A percentile compares a stretch with the other conserved stretches of the same genome.
Evolutionary conservation across 2,888 invertebrate species (phyloP).

Genomic region (Netelia fuscicornis): DNA sequence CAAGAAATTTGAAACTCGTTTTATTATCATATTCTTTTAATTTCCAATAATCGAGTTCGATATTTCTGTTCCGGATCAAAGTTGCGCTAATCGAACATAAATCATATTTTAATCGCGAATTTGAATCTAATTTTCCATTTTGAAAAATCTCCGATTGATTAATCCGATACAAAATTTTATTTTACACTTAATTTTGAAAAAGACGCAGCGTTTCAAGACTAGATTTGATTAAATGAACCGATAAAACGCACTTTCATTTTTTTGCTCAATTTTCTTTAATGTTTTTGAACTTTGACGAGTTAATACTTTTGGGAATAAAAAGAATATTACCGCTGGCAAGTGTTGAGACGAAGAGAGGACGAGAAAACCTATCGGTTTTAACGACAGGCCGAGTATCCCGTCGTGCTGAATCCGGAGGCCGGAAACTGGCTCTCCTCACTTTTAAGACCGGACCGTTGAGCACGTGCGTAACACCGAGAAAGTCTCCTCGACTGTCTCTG

Average conservation of each 20-base stretch:
- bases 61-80: too few species aligned
- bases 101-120: too few species aligned
- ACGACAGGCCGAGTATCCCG: conserved; percentile 56
- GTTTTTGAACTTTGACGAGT: background rate
- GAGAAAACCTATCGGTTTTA: conserved; percentile 43
- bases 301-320: conserved; percentile 3
- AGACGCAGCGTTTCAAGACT: background rate
- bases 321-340: conserved; percentile 25
- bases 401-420: conserved; percentile 18
- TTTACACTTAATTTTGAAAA: background rate
- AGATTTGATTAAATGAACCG: background rate
- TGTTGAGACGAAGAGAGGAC: conserved; percentile 38
- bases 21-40: background rate
- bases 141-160: too few species aligned
- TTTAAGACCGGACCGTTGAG: conserved; percentile 67
- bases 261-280: background rate
- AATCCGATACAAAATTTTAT: too few species aligned
- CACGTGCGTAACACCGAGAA: conserved; percentile 60
- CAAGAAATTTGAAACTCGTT: background rate
- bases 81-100: too few species aligned
- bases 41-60: too few species aligned
- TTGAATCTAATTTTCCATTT: too few species aligned
- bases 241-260: background rate
- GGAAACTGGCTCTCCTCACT: conserved; percentile 61
- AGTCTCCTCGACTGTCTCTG: conserved; percentile 20